Conservation (phyloP, 2,797 vertebrate genomes). For the Trematomus bernacchii region DNA sequence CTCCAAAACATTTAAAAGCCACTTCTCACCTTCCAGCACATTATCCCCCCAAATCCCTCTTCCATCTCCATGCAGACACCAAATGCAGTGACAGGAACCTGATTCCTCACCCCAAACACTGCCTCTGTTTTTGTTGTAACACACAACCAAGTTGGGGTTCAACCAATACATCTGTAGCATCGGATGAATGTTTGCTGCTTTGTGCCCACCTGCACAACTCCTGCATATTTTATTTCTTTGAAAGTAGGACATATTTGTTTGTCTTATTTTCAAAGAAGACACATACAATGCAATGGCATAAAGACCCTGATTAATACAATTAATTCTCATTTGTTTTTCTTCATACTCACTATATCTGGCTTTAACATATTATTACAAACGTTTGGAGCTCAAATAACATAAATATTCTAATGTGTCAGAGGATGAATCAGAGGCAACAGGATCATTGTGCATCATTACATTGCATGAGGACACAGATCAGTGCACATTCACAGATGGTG, state of each 20-base stretch:
- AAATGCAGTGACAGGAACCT: neutral
- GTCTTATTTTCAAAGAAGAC: neutral
- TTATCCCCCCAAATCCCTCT: neutral
- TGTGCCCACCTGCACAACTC: neutral
- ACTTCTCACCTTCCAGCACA: conserved; percentile 6
- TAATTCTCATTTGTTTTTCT: neutral
- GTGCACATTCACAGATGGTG: conserved; percentile 16
- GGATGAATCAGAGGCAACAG: conserved; percentile 1
- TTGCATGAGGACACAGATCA: neutral
- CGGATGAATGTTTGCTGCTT: neutral
- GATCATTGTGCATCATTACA: neutral
- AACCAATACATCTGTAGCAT: neutral
- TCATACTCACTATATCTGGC: neutral
- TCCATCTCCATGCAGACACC: neutral
- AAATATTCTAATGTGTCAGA: neutral
- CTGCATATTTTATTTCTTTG: neutral
- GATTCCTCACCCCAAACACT: conserved; percentile 6
- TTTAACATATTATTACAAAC: neutral
- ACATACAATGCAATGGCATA: neutral
- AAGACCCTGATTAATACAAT: neutral
- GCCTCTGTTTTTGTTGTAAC: neutral
- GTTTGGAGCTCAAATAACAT: neutral
- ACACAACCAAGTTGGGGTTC: neutral
- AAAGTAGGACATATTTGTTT: neutral
- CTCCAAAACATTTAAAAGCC: neutral